These are phyloP conservation scores for Leptinotarsa juncta DNA, from an alignment of 2,888 invertebrate genomes.

Conservation along the genomic window DNA sequence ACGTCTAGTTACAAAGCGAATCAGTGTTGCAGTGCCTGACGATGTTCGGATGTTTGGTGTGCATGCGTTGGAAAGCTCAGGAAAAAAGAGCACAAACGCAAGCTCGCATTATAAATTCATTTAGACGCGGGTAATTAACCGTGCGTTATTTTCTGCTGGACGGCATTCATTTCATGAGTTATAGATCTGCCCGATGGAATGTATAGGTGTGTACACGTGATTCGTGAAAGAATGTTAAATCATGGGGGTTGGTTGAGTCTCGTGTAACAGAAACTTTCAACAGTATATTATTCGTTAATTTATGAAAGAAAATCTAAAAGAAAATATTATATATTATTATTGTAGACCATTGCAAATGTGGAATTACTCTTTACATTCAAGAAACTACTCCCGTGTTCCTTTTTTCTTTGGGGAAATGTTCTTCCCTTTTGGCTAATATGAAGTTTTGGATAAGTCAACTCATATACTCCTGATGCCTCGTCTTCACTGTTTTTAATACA, in stretches of 20 bases:
- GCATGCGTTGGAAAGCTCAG: slow-evolving; percentile 15
- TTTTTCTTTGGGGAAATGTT: too few species aligned
- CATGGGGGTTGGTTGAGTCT: background rate
- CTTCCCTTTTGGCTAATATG: too few species aligned
- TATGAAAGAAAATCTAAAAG: too few species aligned
- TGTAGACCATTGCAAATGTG: too few species aligned
- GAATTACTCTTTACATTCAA: too few species aligned
- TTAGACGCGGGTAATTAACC: slow-evolving; percentile 11
- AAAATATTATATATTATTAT: too few species aligned
- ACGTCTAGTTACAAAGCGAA: slow-evolving; percentile 1
- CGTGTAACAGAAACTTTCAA: too few species aligned
- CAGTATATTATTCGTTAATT: too few species aligned
- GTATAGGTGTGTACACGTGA: slow-evolving; percentile 13
- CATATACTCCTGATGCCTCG: too few species aligned
- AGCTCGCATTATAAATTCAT: slow-evolving; percentile 2
- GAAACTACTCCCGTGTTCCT: too few species aligned
- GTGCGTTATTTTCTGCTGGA: slow-evolving; percentile 1
- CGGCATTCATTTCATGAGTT: slow-evolving; percentile 3
- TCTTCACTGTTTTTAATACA: too few species aligned
- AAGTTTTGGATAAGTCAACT: too few species aligned
- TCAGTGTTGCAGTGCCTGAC: slow-evolving; percentile 12
- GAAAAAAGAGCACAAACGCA: slow-evolving; percentile 12
- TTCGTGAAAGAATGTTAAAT: slow-evolving; percentile 3
- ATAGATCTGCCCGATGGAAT: background rate
- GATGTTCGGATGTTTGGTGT: slow-evolving; percentile 17